phyloP scores from a whole-genome alignment of 2,797 vertebrate species.

The Echiichthys vipera region DNA sequence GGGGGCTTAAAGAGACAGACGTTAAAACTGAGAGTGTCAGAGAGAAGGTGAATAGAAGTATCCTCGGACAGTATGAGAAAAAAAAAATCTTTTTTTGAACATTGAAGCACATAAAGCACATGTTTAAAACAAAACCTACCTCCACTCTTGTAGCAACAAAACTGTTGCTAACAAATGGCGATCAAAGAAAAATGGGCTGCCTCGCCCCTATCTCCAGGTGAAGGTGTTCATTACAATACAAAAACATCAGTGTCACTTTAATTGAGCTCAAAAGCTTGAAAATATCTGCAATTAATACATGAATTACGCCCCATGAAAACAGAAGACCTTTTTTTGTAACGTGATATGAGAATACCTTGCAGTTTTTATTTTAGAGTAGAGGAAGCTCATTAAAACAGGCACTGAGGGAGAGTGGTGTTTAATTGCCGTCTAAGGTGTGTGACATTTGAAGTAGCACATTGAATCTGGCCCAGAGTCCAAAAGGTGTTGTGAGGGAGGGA shows the following conservation, averaged over 20 bases:
- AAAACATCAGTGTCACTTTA: constrained; percentile 30
- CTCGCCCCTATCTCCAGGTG: neutral
- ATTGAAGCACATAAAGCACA: no score
- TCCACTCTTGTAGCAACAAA: neutral
- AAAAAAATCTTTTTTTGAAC: no score
- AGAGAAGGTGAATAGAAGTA: no score
- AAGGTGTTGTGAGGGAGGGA: constrained; percentile 79
- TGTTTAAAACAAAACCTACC: neutral
- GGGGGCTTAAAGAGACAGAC: no score
- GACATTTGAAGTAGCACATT: constrained; percentile 82
- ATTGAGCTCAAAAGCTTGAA: constrained; percentile 34
- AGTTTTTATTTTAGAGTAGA: constrained; percentile 57
- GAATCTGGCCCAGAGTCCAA: constrained; percentile 81
- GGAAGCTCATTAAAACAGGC: constrained; percentile 65
- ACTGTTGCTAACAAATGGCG: neutral
- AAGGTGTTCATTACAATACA: constrained; percentile 33
- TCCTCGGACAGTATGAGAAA: no score
- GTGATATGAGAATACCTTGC: constrained; percentile 45
- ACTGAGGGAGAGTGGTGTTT: constrained; percentile 62
- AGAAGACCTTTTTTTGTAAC: constrained; percentile 28
- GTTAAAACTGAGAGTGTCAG: no score
- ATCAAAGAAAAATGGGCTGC: constrained; percentile 1
- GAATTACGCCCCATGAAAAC: constrained; percentile 44
- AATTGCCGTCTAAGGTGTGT: constrained; percentile 81
- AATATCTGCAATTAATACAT: constrained; percentile 36